Conservation (phyloP, 2,888 invertebrate species). For the Phengaris alcon region DNA sequence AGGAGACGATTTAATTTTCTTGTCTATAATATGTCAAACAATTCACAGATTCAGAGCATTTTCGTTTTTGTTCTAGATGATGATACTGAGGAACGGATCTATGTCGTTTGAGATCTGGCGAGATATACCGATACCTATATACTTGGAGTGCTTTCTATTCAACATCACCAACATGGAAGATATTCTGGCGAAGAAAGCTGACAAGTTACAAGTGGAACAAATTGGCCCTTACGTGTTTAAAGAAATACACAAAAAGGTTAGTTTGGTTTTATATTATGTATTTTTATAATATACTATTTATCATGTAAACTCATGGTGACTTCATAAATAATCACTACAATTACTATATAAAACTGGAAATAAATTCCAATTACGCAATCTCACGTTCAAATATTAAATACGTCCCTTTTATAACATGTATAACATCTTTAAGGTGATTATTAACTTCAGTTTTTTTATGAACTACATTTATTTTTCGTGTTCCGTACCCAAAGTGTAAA, state of each 20-base stretch:
- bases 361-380: not conserved
- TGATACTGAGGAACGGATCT: constrained; percentile 81
- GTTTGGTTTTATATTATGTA: constrained; percentile 26
- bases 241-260: constrained; percentile 79
- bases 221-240: constrained; percentile 86
- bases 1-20: no score
- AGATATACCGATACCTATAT: constrained; percentile 90
- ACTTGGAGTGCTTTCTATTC: constrained; percentile 85
- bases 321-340: not conserved
- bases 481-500: no score
- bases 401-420: no score
- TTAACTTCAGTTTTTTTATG: no score
- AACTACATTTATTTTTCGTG: no score
- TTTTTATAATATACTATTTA: not conserved
- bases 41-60: no score
- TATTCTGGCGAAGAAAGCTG: constrained; percentile 66
- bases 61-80: constrained; percentile 71
- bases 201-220: constrained; percentile 82
- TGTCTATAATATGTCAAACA: no score
- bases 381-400: not conserved
- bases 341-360: not conserved
- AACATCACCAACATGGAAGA: constrained; percentile 88
- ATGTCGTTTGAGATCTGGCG: constrained; percentile 86
- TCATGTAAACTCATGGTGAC: not conserved
- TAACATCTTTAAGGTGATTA: no score